These are phyloP conservation scores for Asbolus verrucosus DNA, from an alignment of 1,140 invertebrate genomes.

Conservation along the genomic window DNA sequence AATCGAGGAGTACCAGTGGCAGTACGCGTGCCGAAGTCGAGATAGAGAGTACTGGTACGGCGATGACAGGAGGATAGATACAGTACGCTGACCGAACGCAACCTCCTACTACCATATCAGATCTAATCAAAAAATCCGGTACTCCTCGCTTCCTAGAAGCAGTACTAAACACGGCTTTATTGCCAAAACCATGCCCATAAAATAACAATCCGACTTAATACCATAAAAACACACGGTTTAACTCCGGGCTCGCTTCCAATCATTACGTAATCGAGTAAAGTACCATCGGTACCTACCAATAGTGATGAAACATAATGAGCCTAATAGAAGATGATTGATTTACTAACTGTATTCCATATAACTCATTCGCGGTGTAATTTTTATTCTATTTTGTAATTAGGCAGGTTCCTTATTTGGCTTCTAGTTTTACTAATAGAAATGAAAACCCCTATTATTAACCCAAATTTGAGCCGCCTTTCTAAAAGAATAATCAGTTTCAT, in stretches of 20 bases:
- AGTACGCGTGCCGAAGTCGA: conserved; percentile 2
- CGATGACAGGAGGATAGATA: background rate
- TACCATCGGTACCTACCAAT: background rate
- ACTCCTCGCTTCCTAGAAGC: background rate
- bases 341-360: conserved; percentile 10
- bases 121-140: background rate
- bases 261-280: conserved; percentile 12
- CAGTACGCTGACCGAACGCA: background rate
- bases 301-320: conserved; percentile 2
- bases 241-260: background rate
- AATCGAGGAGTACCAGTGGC: background rate
- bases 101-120: conserved; percentile 1
- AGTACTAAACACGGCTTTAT: too few species aligned
- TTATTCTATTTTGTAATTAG: conserved; percentile 37
- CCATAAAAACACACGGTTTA: too few species aligned
- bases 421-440: conserved; percentile 41
- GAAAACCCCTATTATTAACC: conserved; percentile 43
- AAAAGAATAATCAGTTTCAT: conserved; percentile 39
- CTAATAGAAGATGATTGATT: conserved; percentile 42
- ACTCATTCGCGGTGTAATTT: conserved; percentile 15
- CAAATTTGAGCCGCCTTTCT: conserved; percentile 39
- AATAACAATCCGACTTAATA: too few species aligned
- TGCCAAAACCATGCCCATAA: background rate
- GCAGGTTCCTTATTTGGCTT: conserved; percentile 37
- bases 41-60: too few species aligned